Evolutionary conservation across 2,797 vertebrate genomes (phyloP).

Genomic region (Alectoris magna): DNA sequence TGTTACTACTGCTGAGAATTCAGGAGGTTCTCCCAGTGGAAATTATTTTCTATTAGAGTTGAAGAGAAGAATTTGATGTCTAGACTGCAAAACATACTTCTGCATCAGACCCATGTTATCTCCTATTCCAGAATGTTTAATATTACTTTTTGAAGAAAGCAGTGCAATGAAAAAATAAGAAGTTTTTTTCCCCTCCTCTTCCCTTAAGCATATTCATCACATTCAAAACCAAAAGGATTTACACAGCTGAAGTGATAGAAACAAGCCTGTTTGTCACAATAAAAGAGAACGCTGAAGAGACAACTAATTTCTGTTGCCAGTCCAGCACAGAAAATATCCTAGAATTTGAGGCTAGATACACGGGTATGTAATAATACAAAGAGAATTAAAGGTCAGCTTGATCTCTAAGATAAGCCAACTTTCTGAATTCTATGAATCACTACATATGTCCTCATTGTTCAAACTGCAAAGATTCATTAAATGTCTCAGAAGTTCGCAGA

Average conservation of each 20-base stretch:
- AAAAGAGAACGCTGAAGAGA: neutral
- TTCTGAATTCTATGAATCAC: neutral
- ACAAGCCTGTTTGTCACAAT: neutral
- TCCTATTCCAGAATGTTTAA: neutral
- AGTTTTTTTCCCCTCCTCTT: neutral
- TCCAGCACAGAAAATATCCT: neutral
- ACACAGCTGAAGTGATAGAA: neutral
- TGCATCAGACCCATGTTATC: neutral
- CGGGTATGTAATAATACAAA: neutral
- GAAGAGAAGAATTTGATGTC: neutral
- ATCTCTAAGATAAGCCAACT: neutral
- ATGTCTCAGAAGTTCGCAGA: neutral
- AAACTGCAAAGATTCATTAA: neutral
- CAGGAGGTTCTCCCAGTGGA: neutral
- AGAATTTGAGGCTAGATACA: neutral
- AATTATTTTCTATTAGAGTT: neutral
- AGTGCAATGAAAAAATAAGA: neutral
- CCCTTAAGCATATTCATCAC: neutral
- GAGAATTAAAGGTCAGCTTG: neutral
- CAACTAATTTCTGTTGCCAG: neutral
- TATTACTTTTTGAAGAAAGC: neutral
- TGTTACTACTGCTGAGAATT: neutral
- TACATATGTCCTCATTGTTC: neutral
- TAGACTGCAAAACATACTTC: neutral
- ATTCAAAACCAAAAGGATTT: neutral